Percentiles rank a stretch among this genome's conserved stretches.
Conservation (phyloP, 2,888 invertebrate genomes). For the Opisthograptis luteolata region DNA sequence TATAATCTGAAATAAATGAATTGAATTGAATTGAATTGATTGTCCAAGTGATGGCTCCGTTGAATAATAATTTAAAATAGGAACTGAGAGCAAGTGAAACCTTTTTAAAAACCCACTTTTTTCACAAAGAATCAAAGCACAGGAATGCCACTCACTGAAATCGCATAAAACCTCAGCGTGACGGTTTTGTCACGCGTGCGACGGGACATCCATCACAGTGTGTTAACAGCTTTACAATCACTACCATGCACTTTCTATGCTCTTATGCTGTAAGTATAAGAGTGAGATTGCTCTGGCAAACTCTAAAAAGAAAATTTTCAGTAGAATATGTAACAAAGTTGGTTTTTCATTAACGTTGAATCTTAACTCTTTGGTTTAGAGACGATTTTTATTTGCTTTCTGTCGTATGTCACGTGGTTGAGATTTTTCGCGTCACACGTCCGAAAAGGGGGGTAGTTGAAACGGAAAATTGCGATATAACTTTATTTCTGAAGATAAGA, state of each 20-base stretch:
- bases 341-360: constrained; percentile 25
- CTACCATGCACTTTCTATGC: constrained; percentile 14
- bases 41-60: too few species aligned
- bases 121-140: background rate
- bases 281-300: constrained; percentile 30
- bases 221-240: constrained; percentile 58
- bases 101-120: background rate
- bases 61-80: too few species aligned
- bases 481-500: constrained; percentile 78
- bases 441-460: constrained; percentile 65
- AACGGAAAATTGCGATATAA: constrained; percentile 80
- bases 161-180: constrained; percentile 68
- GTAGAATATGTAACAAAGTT: constrained; percentile 51
- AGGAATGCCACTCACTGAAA: constrained; percentile 49
- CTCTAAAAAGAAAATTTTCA: constrained; percentile 29
- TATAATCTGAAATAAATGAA: too few species aligned
- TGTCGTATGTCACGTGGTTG: constrained; percentile 39
- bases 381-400: constrained; percentile 15
- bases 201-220: constrained; percentile 75
- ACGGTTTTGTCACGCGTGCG: constrained; percentile 73
- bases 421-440: constrained; percentile 69
- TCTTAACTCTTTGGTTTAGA: constrained; percentile 6
- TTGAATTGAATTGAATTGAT: too few species aligned
- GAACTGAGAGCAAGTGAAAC: too few species aligned
- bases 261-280: constrained; percentile 29